Evolutionary conservation across 2,113 vertebrate genomes (phyloP).

Genomic region (Machaerirhynchus nigripectus): DNA sequence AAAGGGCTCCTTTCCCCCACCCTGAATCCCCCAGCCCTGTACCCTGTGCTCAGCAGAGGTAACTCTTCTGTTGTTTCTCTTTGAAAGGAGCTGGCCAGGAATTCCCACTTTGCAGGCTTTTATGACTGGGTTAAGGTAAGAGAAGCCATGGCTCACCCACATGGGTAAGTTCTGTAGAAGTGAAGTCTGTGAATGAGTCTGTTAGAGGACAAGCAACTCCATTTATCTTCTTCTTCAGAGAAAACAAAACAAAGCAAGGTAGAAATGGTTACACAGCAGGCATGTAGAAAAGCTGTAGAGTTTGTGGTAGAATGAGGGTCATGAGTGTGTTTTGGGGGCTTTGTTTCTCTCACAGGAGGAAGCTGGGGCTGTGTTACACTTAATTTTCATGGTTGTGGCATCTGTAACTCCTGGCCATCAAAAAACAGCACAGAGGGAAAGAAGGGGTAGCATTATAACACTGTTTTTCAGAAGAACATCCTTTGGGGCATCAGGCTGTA

Average conservation of each 20-base stretch:
- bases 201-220: neutral
- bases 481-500: neutral
- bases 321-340: neutral
- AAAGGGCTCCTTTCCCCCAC: neutral
- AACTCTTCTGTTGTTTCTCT: conserved; percentile 11
- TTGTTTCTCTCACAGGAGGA: neutral
- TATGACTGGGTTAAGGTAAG: conserved; percentile 78
- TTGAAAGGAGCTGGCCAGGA: conserved; percentile 83
- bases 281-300: neutral
- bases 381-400: neutral
- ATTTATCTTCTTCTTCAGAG: neutral
- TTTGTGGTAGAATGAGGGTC: neutral
- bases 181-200: neutral
- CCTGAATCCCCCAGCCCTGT: neutral
- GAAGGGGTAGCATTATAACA: neutral
- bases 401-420: neutral
- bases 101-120: conserved; percentile 71
- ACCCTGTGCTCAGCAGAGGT: neutral
- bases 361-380: neutral
- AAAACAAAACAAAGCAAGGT: neutral
- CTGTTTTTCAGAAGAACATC: neutral
- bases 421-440: neutral
- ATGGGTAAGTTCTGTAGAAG: neutral
- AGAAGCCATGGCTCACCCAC: neutral
- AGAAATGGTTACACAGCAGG: neutral